These are phyloP conservation scores for Leptopilina boulardi DNA, from an alignment of 1,140 invertebrate genomes.

Conservation along the genomic window DNA sequence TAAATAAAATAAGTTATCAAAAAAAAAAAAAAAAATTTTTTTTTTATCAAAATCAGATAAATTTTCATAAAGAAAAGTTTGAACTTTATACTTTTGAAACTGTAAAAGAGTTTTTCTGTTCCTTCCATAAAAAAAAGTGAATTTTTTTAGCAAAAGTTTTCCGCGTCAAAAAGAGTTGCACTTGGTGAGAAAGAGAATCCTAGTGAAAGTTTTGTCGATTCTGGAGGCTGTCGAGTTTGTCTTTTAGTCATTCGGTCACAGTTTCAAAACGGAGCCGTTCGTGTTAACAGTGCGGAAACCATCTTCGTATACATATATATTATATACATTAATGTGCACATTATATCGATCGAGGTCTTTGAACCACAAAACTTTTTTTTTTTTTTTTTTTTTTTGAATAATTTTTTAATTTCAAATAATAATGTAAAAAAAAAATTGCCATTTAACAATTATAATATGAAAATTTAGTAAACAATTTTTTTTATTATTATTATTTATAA, in stretches of 20 bases:
- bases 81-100: too few relatives aligned
- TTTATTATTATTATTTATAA: too few relatives aligned
- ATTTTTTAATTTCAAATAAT: background rate
- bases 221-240: slow-evolving; percentile 14
- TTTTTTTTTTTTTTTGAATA: background rate
- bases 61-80: too few relatives aligned
- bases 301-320: background rate
- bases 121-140: background rate
- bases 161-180: background rate
- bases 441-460: too few relatives aligned
- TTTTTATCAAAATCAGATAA: too few relatives aligned
- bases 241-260: background rate
- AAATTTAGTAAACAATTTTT: too few relatives aligned
- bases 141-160: background rate
- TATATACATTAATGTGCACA: background rate
- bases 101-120: too few relatives aligned
- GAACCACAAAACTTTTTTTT: background rate
- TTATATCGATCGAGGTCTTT: background rate
- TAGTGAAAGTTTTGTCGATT: slow-evolving; percentile 16
- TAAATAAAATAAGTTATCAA: too few relatives aligned
- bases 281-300: background rate
- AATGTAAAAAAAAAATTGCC: too few relatives aligned
- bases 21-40: too few relatives aligned
- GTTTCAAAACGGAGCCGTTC: background rate
- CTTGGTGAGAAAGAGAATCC: background rate